Conservation (phyloP, 1,140 invertebrate species). For the Paracyclopina nana region DNA sequence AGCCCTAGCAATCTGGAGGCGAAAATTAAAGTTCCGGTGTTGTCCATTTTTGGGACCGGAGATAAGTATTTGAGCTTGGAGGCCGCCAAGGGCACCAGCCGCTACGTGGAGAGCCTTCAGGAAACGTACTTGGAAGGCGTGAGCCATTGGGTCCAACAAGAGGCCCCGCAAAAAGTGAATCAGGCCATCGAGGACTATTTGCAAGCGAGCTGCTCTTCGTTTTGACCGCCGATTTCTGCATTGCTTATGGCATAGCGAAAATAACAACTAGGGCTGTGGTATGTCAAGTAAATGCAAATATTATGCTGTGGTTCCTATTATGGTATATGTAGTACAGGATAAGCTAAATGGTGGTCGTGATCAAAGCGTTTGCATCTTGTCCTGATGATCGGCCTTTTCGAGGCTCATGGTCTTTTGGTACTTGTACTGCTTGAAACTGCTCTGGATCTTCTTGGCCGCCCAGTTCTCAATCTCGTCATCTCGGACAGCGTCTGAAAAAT, state of each 20-base stretch:
- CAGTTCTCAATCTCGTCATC: constrained; percentile 12
- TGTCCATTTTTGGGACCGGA: constrained; percentile 3
- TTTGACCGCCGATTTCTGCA: no score
- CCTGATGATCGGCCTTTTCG: no score
- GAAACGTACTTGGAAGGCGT: constrained; percentile 16
- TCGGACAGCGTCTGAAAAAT: constrained; percentile 6
- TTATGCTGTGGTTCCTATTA: no score
- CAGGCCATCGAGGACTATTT: constrained; percentile 15
- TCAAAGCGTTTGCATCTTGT: no score
- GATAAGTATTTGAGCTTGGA: constrained; percentile 6
- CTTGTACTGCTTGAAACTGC: constrained; percentile 12
- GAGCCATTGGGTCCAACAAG: constrained; percentile 19
- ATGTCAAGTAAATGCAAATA: no score
- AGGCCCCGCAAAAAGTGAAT: constrained; percentile 18
- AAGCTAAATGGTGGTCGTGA: no score
- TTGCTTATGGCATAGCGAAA: no score
- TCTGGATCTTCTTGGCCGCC: constrained; percentile 13
- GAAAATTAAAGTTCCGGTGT: constrained; percentile 12
- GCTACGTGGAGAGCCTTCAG: constrained; percentile 2
- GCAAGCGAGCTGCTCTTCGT: no score
- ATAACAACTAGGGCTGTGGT: no score
- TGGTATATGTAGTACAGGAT: no score
- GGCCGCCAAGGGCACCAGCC: not conserved
- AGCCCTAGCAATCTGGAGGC: not conserved
- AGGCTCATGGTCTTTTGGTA: constrained; percentile 2